phyloP scores from a whole-genome alignment of 2,888 invertebrate species.

The Entomobrya proxima region DNA sequence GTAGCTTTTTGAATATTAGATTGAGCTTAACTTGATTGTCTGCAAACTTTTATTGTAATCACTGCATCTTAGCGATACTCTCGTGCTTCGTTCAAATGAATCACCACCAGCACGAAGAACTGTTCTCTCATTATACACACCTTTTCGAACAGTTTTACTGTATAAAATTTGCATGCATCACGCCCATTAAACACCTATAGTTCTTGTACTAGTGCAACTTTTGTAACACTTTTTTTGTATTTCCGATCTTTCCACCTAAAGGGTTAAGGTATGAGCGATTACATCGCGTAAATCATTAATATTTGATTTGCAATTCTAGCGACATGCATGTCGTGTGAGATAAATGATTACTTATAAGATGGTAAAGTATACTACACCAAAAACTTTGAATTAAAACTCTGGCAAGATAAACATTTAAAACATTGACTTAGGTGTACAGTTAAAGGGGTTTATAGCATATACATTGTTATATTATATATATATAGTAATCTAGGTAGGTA shows the following conservation, averaged over 20 bases:
- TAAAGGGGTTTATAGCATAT: too few species aligned
- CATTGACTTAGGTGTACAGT: too few species aligned
- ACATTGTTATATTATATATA: too few species aligned
- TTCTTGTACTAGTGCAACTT: not conserved
- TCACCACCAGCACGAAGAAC: conserved; percentile 7
- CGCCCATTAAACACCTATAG: not conserved
- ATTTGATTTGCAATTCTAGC: not conserved
- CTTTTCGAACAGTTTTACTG: not conserved
- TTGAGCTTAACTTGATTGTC: not conserved
- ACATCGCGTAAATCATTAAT: not conserved
- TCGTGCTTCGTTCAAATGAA: not conserved
- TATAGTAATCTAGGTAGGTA: too few species aligned
- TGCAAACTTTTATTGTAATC: conserved; percentile 1
- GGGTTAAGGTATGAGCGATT: not conserved
- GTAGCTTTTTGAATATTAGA: too few species aligned
- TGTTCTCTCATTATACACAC: not conserved
- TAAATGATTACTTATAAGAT: not conserved
- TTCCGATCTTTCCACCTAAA: not conserved
- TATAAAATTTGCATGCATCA: not conserved
- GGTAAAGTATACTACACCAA: not conserved
- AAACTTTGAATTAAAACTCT: too few species aligned
- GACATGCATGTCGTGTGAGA: not conserved
- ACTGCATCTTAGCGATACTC: not conserved
- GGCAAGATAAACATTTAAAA: too few species aligned
- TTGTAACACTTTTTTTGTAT: not conserved